phyloP scores from a whole-genome alignment of 2,888 invertebrate genomes.

The Disparrhopalites patrizii region DNA sequence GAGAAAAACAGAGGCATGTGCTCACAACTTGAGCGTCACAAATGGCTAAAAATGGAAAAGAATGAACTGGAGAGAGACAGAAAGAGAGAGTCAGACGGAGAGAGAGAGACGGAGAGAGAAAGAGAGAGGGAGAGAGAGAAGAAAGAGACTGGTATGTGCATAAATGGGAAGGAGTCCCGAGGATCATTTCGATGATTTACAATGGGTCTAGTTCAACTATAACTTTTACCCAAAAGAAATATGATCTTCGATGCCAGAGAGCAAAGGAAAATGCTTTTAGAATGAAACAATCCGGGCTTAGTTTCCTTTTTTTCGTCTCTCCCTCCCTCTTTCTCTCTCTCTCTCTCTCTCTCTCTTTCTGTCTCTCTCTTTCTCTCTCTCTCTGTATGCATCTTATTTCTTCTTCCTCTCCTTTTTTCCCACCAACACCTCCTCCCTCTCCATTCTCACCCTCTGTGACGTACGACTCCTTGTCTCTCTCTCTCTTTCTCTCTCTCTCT shows the following conservation, averaged over 20 bases:
- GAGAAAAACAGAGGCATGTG: constrained; percentile 20
- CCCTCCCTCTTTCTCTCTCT: background rate
- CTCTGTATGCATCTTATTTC: too few relatives aligned
- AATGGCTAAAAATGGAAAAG: too few relatives aligned
- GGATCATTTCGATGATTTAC: constrained; percentile 31
- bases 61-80: too few relatives aligned
- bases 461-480: too few relatives aligned
- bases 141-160: background rate
- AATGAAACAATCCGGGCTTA: background rate
- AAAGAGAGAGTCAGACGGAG: constrained; percentile 6
- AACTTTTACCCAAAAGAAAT: constrained; percentile 28
- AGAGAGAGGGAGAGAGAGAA: too few relatives aligned
- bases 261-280: background rate
- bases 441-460: too few relatives aligned
- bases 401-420: too few relatives aligned
- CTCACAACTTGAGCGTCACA: background rate
- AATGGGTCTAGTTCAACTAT: constrained; percentile 18
- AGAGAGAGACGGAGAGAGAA: background rate
- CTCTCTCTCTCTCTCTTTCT: background rate
- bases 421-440: too few relatives aligned
- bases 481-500: too few relatives aligned
- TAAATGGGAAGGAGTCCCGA: background rate
- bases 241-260: constrained; percentile 24
- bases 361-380: too few relatives aligned
- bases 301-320: constrained; percentile 9